Conservation (phyloP, 2,888 invertebrate genomes). For the Agrotis exclamationis region DNA sequence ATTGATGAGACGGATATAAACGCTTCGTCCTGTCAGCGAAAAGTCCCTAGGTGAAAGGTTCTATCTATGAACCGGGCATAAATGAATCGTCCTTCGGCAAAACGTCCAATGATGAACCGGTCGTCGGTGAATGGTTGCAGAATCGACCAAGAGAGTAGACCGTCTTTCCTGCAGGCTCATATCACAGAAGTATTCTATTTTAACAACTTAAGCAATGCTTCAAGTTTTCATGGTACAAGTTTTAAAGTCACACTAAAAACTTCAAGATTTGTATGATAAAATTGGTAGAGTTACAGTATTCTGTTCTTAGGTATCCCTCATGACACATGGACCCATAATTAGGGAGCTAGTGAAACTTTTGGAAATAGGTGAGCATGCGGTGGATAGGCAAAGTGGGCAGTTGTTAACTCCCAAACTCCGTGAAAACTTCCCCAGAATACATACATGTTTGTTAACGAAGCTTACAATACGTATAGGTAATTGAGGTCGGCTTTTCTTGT, state of each 20-base stretch:
- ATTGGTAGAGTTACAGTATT: constrained; percentile 8
- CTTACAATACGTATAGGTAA: constrained; percentile 17
- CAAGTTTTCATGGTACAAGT: constrained; percentile 34
- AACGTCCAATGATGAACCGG: too few species aligned
- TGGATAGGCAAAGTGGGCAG: constrained; percentile 38
- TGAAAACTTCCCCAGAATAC: constrained; percentile 36
- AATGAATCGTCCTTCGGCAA: too few species aligned
- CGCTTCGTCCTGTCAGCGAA: too few species aligned
- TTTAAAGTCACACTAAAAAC: constrained; percentile 17
- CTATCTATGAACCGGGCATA: too few species aligned
- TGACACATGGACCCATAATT: constrained; percentile 43
- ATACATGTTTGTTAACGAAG: constrained; percentile 19
- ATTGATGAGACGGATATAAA: too few species aligned
- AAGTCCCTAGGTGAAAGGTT: too few species aligned
- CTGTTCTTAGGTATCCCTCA: constrained; percentile 22
- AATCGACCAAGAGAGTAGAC: too few species aligned
- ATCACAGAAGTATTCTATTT: constrained; percentile 18
- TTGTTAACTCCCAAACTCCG: constrained; percentile 32
- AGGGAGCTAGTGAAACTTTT: constrained; percentile 41
- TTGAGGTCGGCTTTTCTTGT: constrained; percentile 25
- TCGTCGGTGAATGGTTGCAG: too few species aligned
- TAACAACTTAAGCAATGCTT: constrained; percentile 6
- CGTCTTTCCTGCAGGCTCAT: constrained; percentile 3
- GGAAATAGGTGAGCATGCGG: constrained; percentile 43
- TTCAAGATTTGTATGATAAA: constrained; percentile 29